Conservation (phyloP, 1,140 invertebrate genomes). For the Xylocopa sonorina region DNA sequence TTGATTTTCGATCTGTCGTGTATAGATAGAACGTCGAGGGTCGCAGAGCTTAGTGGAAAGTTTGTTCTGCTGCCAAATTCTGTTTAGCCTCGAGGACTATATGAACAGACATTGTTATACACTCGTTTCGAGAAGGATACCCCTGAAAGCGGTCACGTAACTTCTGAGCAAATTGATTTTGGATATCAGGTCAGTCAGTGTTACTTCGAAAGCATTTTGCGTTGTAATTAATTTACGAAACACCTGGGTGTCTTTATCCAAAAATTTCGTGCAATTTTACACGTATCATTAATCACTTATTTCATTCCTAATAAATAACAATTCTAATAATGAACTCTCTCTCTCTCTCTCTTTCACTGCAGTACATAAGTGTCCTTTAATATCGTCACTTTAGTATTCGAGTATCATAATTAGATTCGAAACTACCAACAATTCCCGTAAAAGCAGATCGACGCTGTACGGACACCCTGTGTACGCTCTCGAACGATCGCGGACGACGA, state of each 20-base stretch:
- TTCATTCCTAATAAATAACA: too few relatives aligned
- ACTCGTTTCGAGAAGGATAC: slow-evolving; percentile 5
- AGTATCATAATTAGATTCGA: too few relatives aligned
- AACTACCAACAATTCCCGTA: too few relatives aligned
- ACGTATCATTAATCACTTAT: too few relatives aligned
- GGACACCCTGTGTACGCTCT: background rate
- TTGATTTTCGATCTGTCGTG: slow-evolving; percentile 1
- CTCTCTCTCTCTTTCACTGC: too few relatives aligned
- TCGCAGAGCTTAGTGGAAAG: background rate
- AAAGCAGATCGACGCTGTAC: too few relatives aligned
- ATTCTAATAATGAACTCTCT: too few relatives aligned
- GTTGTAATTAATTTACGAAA: background rate
- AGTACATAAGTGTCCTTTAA: too few relatives aligned
- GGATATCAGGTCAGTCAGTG: background rate
- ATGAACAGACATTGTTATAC: background rate
- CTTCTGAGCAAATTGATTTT: slow-evolving; percentile 11
- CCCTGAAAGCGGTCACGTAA: background rate
- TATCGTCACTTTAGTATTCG: too few relatives aligned
- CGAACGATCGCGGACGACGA: background rate
- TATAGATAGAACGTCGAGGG: too few relatives aligned
- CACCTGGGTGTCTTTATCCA: background rate
- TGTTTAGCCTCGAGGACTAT: background rate
- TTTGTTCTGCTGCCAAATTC: slow-evolving; percentile 21
- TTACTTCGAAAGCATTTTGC: background rate
- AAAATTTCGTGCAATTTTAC: too few relatives aligned